Percentiles rank a stretch among this genome's conserved stretches.
These are phyloP conservation scores for Pterostichus niger DNA, from an alignment of 2,888 invertebrate species.

Conservation along the genomic window DNA sequence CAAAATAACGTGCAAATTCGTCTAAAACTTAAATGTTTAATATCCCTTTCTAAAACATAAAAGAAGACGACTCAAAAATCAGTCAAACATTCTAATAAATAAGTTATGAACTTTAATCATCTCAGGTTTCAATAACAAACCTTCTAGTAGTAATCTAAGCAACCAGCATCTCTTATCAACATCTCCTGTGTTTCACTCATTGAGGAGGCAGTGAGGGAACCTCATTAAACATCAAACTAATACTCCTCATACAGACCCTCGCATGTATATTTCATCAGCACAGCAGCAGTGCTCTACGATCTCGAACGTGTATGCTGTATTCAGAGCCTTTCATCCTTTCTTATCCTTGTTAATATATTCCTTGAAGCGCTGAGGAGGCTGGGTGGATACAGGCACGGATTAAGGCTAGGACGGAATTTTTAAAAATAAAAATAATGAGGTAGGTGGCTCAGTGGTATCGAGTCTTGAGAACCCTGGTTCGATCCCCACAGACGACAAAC, in stretches of 20 bases:
- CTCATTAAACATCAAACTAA: conserved; percentile 32
- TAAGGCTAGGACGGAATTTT: background rate
- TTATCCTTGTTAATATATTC: conserved; percentile 63
- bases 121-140: no score
- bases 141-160: background rate
- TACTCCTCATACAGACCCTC: conserved; percentile 13
- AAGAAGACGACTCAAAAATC: no score
- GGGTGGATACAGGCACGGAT: background rate
- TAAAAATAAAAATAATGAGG: no score
- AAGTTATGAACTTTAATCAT: no score
- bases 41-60: no score
- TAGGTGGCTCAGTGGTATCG: no score
- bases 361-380: conserved; percentile 32
- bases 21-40: no score
- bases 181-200: background rate
- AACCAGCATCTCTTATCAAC: background rate
- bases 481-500: no score
- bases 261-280: conserved; percentile 55
- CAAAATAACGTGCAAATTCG: no score
- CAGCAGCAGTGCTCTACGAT: background rate
- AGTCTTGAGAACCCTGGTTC: no score
- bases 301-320: conserved; percentile 24
- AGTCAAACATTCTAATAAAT: no score
- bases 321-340: conserved; percentile 48
- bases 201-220: background rate